Evolutionary conservation across 2,888 invertebrate species (phyloP), one percentile per base, ranked within the genome.

Genomic region (Thymelicus acteon): DNA sequence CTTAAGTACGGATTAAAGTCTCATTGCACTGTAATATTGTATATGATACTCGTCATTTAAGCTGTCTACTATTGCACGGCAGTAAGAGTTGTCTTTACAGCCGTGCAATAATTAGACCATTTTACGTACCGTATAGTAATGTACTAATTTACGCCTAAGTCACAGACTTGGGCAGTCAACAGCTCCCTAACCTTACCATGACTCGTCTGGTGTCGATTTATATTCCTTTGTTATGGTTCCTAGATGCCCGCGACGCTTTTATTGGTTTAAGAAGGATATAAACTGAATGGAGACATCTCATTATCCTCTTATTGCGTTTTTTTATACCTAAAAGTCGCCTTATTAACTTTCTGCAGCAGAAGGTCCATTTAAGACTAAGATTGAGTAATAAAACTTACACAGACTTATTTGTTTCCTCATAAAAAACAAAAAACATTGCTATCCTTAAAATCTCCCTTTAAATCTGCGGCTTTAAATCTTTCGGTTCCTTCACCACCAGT

Each of bases 191-290:
- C 19, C 19, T 19, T 19, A 19, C 19, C 39, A 47, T 13, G 47
- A 69, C 57, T 69, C 49, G 47, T 19, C 58, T 40, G 58, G 54
- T 54, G 54, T 24, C 69, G 63, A 69, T 69, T 63, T 69, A 69
- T 63, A 69, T 69, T 69, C 63, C 57, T 69, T 69, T 67, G 69
- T 69, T 19, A 58, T 63, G 49, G 58, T 58, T 58, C 24, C 13
- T 40, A 24, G 39, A 13, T 31, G 39, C 58, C 31, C 69, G 44
- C 24, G 31, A 49, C 69, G 62, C 24, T 19, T 47, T 58, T 63
- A 63, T 58, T 69, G 19, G 58, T 63, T 54, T 13, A 61, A 61
- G 47, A 62, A 19, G 47, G n/a, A 62, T 48, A 48, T 37, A 62
- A 7, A 62, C 31, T 6, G 39, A 52, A 39, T 13, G 13, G 19